These are phyloP conservation scores for Coregonus suidteri DNA, from an alignment of 2,797 vertebrate species.

Conservation along the genomic window DNA sequence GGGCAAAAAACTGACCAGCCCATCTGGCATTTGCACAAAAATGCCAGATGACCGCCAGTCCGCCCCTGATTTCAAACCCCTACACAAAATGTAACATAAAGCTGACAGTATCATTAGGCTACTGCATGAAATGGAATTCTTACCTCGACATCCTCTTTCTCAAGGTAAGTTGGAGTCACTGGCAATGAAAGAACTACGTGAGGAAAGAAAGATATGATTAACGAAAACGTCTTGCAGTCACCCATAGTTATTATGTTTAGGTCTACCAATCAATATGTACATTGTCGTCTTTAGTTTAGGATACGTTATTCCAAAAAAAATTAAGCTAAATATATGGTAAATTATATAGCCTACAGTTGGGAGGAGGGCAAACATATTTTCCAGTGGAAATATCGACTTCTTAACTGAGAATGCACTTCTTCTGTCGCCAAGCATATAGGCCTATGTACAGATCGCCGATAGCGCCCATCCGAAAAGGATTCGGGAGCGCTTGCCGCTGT, in stretches of 20 bases:
- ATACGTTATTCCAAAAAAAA: not conserved
- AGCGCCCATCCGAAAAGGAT: not conserved
- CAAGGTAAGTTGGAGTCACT: slow-evolving; percentile 68
- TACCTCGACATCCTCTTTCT: slow-evolving; percentile 77
- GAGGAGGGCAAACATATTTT: not conserved
- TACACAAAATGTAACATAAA: not conserved
- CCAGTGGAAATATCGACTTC: not conserved
- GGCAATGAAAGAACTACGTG: slow-evolving; percentile 73
- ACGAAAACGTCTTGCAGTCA: not conserved
- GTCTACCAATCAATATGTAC: not conserved
- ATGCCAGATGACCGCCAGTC: no score
- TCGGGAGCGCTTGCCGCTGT: slow-evolving; percentile 53
- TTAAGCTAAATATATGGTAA: not conserved
- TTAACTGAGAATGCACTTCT: not conserved
- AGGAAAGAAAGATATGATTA: not conserved
- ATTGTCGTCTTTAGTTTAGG: not conserved
- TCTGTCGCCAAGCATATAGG: not conserved
- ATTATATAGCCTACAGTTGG: not conserved
- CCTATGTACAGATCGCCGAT: not conserved
- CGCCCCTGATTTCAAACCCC: not conserved
- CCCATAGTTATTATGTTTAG: not conserved
- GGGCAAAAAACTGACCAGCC: no score
- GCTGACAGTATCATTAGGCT: not conserved
- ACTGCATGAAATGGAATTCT: not conserved
- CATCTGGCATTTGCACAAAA: no score